Conservation (phyloP, 2,888 invertebrate genomes). For the Cerceris ruficornis region DNA sequence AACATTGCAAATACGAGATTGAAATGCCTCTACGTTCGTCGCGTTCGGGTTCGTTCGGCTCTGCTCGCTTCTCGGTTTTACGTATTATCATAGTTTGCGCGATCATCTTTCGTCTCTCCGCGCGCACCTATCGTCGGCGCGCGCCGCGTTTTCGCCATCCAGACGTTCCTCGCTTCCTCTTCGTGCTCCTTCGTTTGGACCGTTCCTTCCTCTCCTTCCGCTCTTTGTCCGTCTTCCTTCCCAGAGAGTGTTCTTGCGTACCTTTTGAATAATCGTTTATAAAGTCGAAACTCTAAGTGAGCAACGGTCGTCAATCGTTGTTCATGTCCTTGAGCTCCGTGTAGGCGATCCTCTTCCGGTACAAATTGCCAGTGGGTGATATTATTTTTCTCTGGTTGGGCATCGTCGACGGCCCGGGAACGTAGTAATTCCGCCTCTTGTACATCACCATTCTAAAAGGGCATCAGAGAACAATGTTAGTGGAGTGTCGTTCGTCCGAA, state of each 20-base stretch:
- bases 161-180: no score
- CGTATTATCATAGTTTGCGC: no score
- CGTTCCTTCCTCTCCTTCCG: neutral
- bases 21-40: no score
- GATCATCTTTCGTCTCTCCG: no score
- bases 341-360: slow-evolving; percentile 78
- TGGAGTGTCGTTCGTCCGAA: neutral
- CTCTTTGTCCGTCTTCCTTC: neutral
- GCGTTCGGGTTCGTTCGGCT: no score
- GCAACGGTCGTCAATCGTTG: slow-evolving; percentile 76
- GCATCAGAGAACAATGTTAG: neutral
- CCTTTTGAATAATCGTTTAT: neutral
- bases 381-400: slow-evolving; percentile 63
- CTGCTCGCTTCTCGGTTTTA: no score
- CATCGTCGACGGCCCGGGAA: slow-evolving; percentile 73
- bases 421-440: slow-evolving; percentile 77
- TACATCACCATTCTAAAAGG: slow-evolving; percentile 77
- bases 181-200: neutral
- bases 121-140: no score
- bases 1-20: no score
- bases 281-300: slow-evolving; percentile 45
- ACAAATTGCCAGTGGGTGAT: slow-evolving; percentile 63
- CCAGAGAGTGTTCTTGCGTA: no score
- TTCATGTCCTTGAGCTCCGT: slow-evolving; percentile 80
- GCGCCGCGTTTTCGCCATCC: no score